A percentile compares a stretch with the other conserved stretches of the same genome.
Evolutionary conservation across 2,888 invertebrate species (phyloP).

Genomic region (Cepaea hortensis): DNA sequence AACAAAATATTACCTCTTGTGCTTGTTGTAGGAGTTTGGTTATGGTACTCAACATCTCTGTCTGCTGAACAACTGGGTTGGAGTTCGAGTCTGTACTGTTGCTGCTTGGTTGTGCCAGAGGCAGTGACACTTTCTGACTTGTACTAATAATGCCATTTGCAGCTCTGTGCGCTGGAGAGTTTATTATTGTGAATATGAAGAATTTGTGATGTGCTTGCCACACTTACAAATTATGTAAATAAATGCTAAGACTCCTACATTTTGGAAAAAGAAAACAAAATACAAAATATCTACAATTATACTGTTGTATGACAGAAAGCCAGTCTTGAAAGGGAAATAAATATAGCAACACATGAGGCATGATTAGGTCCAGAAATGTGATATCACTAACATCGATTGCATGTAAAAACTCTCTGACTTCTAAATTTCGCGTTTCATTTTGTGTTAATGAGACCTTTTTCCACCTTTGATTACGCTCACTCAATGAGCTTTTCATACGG

Average conservation of each 20-base stretch:
- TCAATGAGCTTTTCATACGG: no score
- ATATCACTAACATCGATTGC: no score
- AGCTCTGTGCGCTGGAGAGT: constrained; percentile 65
- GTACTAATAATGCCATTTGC: constrained; percentile 64
- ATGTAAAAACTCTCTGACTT: no score
- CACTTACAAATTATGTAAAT: background rate
- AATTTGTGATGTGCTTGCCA: background rate
- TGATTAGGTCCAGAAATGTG: no score
- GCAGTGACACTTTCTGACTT: constrained; percentile 51
- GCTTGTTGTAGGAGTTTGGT: constrained; percentile 73
- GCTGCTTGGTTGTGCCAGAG: constrained; percentile 38
- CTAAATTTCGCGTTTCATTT: no score
- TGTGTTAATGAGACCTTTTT: no score
- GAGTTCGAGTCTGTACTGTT: constrained; percentile 54
- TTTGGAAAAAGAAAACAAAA: no score
- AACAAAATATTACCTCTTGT: constrained; percentile 58
- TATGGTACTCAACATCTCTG: constrained; percentile 73
- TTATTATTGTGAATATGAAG: background rate
- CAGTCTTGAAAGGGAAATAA: background rate
- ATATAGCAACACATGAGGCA: no score
- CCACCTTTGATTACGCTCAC: no score
- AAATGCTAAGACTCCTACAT: no score
- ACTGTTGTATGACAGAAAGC: background rate
- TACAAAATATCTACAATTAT: no score
- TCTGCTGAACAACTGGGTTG: constrained; percentile 64